Evolutionary conservation across 1,140 invertebrate genomes (phyloP).

Genomic region (Chionoecetes opilio): DNA sequence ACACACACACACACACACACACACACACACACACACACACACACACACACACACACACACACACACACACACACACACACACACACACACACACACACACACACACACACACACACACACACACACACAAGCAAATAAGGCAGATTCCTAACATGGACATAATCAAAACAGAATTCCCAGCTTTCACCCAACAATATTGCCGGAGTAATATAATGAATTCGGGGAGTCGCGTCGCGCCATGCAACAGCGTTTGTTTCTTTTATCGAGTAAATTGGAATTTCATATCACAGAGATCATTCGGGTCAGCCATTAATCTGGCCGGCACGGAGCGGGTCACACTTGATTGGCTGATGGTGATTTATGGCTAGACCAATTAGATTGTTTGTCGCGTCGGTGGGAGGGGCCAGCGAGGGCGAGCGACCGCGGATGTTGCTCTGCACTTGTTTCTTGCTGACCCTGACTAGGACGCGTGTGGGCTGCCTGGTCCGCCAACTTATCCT

Average conservation of each 20-base stretch:
- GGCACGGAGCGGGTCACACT: conserved; percentile 75
- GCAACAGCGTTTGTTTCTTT: conserved; percentile 71
- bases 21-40: conserved; percentile 61
- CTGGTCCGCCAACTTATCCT: not conserved
- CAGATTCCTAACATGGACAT: not conserved
- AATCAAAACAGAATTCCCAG: not conserved
- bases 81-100: conserved; percentile 64
- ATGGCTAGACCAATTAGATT: conserved; percentile 78
- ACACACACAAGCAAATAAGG: not conserved
- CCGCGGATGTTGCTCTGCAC: not conserved
- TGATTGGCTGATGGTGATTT: conserved; percentile 79
- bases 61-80: conserved; percentile 59
- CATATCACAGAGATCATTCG: conserved; percentile 78
- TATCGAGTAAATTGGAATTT: conserved; percentile 78
- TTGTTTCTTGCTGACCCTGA: not conserved
- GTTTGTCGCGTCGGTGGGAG: conserved; percentile 78
- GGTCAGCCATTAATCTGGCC: conserved; percentile 78
- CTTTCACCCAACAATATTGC: conserved; percentile 22
- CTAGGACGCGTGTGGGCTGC: not conserved
- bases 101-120: conserved; percentile 59
- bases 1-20: conserved; percentile 61
- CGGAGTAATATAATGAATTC: conserved; percentile 55
- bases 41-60: not conserved
- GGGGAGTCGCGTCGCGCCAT: not conserved
- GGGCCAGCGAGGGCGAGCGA: conserved; percentile 45